Evolutionary conservation across 2,888 invertebrate species (phyloP).

Genomic region (Eumacrocentrus americanus): DNA sequence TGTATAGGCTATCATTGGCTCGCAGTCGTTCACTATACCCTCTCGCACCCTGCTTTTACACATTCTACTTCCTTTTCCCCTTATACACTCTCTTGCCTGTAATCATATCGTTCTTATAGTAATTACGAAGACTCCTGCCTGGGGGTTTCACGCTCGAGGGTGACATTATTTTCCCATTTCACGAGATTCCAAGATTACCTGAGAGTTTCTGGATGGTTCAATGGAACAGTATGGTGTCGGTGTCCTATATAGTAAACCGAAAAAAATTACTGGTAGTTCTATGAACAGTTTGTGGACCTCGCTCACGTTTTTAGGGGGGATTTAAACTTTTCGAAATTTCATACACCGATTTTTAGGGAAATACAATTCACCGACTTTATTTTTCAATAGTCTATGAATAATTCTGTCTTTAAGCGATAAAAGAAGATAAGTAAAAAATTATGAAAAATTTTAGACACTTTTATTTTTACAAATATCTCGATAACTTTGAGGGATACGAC

Average conservation of each 20-base stretch:
- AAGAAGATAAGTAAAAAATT: no score
- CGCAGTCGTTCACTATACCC: neutral
- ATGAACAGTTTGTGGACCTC: neutral
- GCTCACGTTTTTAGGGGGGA: neutral
- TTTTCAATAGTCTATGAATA: no score
- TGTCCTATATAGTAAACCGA: neutral
- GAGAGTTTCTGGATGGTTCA: neutral
- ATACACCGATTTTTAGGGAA: no score
- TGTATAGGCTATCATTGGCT: neutral
- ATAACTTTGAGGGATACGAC: no score
- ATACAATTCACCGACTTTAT: no score
- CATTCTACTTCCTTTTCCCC: conserved; percentile 17
- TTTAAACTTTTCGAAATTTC: neutral
- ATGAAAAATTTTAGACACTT: no score
- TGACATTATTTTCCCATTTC: conserved; percentile 50
- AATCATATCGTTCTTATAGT: conserved; percentile 51
- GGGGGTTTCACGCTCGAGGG: conserved; percentile 34
- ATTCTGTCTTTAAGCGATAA: no score
- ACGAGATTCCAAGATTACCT: conserved; percentile 37
- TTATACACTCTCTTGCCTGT: conserved; percentile 23
- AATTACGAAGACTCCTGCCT: conserved; percentile 44
- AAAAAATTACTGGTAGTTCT: neutral
- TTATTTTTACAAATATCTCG: no score
- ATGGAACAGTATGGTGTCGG: neutral
- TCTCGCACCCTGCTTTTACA: conserved; percentile 26